These are phyloP conservation scores for Tanypteryx hageni DNA, from an alignment of 2,888 invertebrate species.

Conservation along the genomic window DNA sequence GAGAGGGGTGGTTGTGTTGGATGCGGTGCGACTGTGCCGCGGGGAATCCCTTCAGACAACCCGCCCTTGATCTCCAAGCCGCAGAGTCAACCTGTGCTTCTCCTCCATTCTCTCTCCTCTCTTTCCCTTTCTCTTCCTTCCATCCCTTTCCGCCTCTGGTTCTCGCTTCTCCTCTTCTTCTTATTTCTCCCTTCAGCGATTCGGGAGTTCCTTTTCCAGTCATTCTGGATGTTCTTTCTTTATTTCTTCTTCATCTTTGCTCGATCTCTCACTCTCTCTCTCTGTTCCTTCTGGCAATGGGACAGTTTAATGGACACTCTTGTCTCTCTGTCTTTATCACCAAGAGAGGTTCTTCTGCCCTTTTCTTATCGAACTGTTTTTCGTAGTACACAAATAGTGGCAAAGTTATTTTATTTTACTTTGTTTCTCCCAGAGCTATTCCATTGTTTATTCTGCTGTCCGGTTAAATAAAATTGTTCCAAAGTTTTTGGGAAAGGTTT, in stretches of 20 bases:
- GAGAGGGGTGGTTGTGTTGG: not conserved
- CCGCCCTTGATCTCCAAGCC: conserved; percentile 26
- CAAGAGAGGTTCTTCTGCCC: too few species aligned
- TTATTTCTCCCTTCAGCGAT: not conserved
- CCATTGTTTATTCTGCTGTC: too few species aligned
- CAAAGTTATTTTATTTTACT: too few species aligned
- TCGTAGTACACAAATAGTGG: too few species aligned
- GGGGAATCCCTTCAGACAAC: conserved; percentile 18
- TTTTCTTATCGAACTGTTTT: too few species aligned
- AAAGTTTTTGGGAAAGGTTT: too few species aligned
- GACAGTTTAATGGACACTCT: too few species aligned
- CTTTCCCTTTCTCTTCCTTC: not conserved
- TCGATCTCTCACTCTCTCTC: too few species aligned
- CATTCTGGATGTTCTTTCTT: not conserved
- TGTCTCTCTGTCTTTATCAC: too few species aligned
- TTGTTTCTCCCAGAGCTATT: too few species aligned
- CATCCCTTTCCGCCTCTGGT: too few species aligned
- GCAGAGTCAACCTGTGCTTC: not conserved
- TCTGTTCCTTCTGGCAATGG: not conserved
- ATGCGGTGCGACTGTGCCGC: conserved; percentile 15
- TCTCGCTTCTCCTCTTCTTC: not conserved
- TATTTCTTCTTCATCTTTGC: not conserved
- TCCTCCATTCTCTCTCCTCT: not conserved
- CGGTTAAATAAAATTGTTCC: too few species aligned
- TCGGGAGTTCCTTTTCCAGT: not conserved